Evolutionary conservation across 2,888 invertebrate species (phyloP), one percentile per base, ranked within the genome.

Genomic region (Corythucha ciliata): DNA sequence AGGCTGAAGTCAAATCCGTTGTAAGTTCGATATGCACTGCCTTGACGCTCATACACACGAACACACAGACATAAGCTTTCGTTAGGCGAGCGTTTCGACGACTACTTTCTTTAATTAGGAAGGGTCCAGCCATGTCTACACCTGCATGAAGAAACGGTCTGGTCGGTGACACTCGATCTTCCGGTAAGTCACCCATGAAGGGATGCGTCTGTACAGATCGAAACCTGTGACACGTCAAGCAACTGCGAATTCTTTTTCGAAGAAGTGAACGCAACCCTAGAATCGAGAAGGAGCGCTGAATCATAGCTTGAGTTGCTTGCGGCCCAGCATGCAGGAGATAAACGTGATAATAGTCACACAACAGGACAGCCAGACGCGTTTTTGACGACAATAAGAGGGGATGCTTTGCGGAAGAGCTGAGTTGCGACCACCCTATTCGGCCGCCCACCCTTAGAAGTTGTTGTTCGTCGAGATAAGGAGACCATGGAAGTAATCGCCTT

Each of bases 321-420:
- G 29, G 29, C 29, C 29, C 40, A 21, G 7, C 39, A 4, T 40
- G 40, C 20, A 22, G 2, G 7, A 20, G 21, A 22, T 18, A 20
- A 12, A 8, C 14, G 21, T 40, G 40, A 40, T 22, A 40, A 40
- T 40, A 22, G 21, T 40, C 40, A 40, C 40, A 40, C 4, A 40
- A 12, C 8, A 21, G 40, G 18, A 16, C 2, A 18, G 40, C 7
- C 10, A 40, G 21, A 10, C 22, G 21, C 8, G 21, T 7, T 20
- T 6, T 8, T 8, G 7, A 10, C 4, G 40, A 10, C 2, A 40
- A 25, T 14, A 40, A 14, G 24, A 40, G n/a, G 6, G 22, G 40
- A 40, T 40, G 40, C 40, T 40, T 21, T 20, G 21, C 24, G 6
- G 8, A 4, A 8, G 10, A 8, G n/a, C 22, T 10, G 14, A 21